Base-by-base conservation (phyloP, 2,113 vertebrate genomes). In the Prolemur simus region DNA sequence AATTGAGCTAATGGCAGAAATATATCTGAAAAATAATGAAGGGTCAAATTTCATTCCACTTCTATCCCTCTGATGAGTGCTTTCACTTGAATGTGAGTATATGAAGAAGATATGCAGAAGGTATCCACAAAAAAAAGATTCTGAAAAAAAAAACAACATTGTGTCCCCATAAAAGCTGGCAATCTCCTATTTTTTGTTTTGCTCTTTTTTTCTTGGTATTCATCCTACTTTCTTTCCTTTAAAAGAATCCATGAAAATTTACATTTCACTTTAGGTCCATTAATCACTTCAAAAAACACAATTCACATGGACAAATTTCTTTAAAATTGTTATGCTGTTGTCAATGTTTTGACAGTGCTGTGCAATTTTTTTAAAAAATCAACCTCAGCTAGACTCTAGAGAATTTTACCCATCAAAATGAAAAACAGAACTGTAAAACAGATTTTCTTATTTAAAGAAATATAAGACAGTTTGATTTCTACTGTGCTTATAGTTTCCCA, bases 401-500 rank as follows among this genome's bases (percentile, higher is more conserved):
- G 78, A 90, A 64, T 95, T 54, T 49, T 54, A 73, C 29, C 77
- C 90, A 49, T 20, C 42, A 32, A 87, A 49, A 87, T 64, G 60
- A 49, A 45, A 52, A 56, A 93, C 21, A 78, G 64, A 86, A 47
- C 11, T 15, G 1, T 93, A 86, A 88, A 96, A 81, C 64, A 81
- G 45, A 91, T 74, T 60, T 96, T 78, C 69, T 54, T 95, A 69
- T 88, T 93, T 93, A 92, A 94, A 87, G 64, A 90, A 97, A 92
- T 82, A 83, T 13, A 52, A 68, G 58, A 74, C 6, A 56, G 29
- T 87, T 95, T 95, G n/a, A 64, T 88, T 87, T 86, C 73, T 87
- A 54, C 13, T 34, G n/a, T 71, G 54, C 5, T 82, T 86, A 34
- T 39, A 87, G 29, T 95, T 96, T 91, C 39, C 37, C 37, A 86